Conservation (phyloP, 2,888 invertebrate species). For the Brachypalpus laphriformis region DNA sequence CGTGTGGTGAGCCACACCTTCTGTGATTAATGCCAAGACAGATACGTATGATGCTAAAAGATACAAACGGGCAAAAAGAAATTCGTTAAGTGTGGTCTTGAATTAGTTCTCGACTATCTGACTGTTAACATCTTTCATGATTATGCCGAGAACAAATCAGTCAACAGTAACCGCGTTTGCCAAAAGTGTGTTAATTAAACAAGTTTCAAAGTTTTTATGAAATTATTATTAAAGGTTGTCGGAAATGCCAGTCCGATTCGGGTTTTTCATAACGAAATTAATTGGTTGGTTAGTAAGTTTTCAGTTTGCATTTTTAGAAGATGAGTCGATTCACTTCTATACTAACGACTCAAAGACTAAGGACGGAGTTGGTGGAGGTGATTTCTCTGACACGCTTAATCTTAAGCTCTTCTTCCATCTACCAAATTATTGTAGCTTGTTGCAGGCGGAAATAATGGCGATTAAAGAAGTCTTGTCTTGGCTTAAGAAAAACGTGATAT, state of each 20-base stretch:
- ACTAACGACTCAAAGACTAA: no score
- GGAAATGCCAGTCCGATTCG: neutral
- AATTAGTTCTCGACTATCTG: neutral
- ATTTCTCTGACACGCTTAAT: no score
- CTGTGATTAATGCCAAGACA: neutral
- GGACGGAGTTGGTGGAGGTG: no score
- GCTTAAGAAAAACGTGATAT: no score
- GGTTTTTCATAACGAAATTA: neutral
- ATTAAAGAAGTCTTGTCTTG: no score
- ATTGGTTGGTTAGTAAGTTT: neutral
- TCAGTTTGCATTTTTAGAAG: no score
- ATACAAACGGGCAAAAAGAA: neutral
- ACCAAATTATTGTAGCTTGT: no score
- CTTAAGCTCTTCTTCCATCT: no score
- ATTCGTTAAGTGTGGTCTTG: neutral
- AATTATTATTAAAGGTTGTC: neutral
- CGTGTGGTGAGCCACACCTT: neutral
- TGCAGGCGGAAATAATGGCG: no score
- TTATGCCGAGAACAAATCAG: neutral
- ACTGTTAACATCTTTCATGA: neutral
- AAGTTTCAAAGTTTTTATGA: neutral
- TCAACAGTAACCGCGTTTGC: neutral
- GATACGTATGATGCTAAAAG: neutral
- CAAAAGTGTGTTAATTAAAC: neutral
- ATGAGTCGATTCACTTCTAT: no score